Evolutionary conservation across 2,797 vertebrate species (phyloP).

Genomic region (Hephaestus fuliginosus): DNA sequence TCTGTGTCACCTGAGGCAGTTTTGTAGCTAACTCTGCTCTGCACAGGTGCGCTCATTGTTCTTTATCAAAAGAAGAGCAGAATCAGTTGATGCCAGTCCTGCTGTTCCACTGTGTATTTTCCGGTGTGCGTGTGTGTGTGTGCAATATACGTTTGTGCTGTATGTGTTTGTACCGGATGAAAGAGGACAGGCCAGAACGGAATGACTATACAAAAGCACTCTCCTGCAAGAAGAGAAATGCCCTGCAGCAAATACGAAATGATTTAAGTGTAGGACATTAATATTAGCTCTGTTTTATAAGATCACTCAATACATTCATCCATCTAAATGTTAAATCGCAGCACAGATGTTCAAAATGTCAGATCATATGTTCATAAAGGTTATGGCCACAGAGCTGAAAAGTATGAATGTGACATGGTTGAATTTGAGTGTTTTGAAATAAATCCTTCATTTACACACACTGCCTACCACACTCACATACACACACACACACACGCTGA

Average conservation of each 20-base stretch:
- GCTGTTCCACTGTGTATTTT: slow-evolving; percentile 55
- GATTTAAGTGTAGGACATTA: slow-evolving; percentile 54
- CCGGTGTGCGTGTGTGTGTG: not conserved
- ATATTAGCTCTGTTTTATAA: slow-evolving; percentile 45
- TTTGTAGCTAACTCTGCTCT: slow-evolving; percentile 48
- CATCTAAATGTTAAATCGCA: slow-evolving; percentile 39
- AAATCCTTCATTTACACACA: not conserved
- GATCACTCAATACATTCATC: slow-evolving; percentile 56
- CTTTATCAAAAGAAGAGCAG: slow-evolving; percentile 64
- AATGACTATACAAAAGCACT: slow-evolving; percentile 55
- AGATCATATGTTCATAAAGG: slow-evolving; percentile 38
- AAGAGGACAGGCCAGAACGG: slow-evolving; percentile 69
- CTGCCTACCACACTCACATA: not conserved
- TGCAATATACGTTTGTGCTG: slow-evolving; percentile 6
- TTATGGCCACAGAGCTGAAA: slow-evolving; percentile 37
- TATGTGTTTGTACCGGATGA: slow-evolving; percentile 55
- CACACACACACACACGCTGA: slow-evolving; percentile 44
- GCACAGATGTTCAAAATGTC: slow-evolving; percentile 65
- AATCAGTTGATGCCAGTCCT: slow-evolving; percentile 58
- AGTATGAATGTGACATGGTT: slow-evolving; percentile 24
- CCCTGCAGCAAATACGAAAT: slow-evolving; percentile 63
- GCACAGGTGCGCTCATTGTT: slow-evolving; percentile 78
- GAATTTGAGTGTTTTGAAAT: slow-evolving; percentile 18
- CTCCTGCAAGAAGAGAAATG: slow-evolving; percentile 57
- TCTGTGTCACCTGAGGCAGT: slow-evolving; percentile 75